These are phyloP conservation scores for Cepaea hortensis DNA, from an alignment of 2,888 invertebrate species.

Conservation along the genomic window DNA sequence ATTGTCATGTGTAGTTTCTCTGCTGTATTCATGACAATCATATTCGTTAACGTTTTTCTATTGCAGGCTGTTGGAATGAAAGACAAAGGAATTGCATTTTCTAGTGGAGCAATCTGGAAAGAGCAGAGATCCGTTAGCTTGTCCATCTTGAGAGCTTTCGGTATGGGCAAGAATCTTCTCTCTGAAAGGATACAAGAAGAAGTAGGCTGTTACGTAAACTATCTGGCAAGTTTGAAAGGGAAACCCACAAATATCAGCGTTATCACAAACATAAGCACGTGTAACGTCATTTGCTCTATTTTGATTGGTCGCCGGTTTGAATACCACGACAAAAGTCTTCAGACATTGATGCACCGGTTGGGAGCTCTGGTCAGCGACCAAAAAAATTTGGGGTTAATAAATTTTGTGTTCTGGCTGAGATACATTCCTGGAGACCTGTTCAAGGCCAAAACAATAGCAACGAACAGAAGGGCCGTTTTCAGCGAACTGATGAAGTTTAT, in stretches of 20 bases:
- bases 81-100: neutral
- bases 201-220: neutral
- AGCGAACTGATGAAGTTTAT: neutral
- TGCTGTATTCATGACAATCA: too few relatives aligned
- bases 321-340: neutral
- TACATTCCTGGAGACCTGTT: conserved; percentile 34
- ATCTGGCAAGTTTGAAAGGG: neutral
- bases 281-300: conserved; percentile 7
- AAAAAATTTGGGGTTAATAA: neutral
- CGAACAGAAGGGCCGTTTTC: neutral
- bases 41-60: neutral
- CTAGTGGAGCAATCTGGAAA: conserved; percentile 7
- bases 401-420: conserved; percentile 5
- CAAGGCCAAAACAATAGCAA: neutral
- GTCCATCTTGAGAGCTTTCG: neutral
- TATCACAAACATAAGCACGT: neutral
- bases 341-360: neutral
- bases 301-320: conserved; percentile 14
- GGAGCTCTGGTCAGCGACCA: neutral
- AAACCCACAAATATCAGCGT: neutral
- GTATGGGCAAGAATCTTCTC: conserved; percentile 5
- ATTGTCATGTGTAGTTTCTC: too few relatives aligned
- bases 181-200: conserved; percentile 13
- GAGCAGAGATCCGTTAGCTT: conserved; percentile 5
- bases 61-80: conserved; percentile 13